A percentile compares a stretch with the other conserved stretches of the same genome.
These are phyloP conservation scores for Vanessa tameamea DNA, from an alignment of 1,140 invertebrate species.

Conservation along the genomic window DNA sequence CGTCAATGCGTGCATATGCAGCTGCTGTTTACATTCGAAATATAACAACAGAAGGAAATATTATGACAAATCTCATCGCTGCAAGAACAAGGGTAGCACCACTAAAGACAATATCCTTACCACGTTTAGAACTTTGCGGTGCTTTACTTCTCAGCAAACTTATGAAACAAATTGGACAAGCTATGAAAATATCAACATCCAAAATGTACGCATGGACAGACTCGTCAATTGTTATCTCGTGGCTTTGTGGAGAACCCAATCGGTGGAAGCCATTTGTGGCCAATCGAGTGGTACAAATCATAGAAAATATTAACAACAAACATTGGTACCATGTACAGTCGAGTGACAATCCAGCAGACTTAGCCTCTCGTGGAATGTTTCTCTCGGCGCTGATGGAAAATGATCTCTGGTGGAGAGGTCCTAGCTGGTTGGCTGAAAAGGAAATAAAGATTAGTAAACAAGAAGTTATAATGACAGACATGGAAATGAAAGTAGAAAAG, in stretches of 20 bases:
- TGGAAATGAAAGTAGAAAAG: conserved; percentile 13
- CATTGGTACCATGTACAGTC: conserved; percentile 71
- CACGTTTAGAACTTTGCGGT: conserved; percentile 27
- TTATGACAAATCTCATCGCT: conserved; percentile 1
- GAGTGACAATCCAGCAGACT: conserved; percentile 72
- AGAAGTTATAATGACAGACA: conserved; percentile 1
- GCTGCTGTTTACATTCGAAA: conserved; percentile 20
- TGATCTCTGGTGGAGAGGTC: conserved; percentile 34
- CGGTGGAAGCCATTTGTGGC: conserved; percentile 43
- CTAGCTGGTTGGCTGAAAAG: conserved; percentile 23
- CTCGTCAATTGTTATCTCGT: conserved; percentile 5
- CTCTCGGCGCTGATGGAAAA: conserved; percentile 6
- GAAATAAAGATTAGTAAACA: conserved; percentile 17
- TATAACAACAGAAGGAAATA: not conserved
- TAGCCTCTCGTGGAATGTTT: conserved; percentile 56
- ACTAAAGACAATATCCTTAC: conserved; percentile 27
- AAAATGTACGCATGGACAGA: conserved; percentile 14
- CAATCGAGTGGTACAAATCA: conserved; percentile 60
- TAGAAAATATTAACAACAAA: conserved; percentile 33
- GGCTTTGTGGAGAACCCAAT: conserved; percentile 39
- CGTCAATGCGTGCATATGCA: conserved; percentile 20
- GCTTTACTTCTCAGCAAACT: conserved; percentile 19
- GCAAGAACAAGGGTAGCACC: conserved; percentile 25
- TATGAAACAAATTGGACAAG: conserved; percentile 15
- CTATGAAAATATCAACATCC: conserved; percentile 4